A percentile compares a stretch with the other conserved stretches of the same genome.
Conservation (phyloP, 2,888 invertebrate species). For the Polyommatus icarus region DNA sequence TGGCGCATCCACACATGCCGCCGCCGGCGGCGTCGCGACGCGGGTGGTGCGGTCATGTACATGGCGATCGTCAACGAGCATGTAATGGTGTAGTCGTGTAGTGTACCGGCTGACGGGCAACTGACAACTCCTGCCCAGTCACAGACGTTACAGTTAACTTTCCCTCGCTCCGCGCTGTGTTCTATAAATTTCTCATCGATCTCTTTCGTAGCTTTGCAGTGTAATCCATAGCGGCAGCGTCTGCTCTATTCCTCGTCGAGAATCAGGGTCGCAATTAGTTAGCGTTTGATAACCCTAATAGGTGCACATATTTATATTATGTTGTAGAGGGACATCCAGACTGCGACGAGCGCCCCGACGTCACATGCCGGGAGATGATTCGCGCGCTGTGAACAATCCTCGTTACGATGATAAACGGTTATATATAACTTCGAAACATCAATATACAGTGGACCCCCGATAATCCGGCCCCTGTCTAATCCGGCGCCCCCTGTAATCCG, state of each 20-base stretch:
- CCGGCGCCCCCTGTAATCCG: too few species aligned
- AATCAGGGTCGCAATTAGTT: neutral
- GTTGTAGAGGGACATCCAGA: neutral
- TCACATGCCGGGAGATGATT: neutral
- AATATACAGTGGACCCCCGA: too few species aligned
- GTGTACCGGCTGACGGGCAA: neutral
- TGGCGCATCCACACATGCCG: too few species aligned
- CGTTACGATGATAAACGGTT: neutral
- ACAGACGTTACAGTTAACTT: neutral
- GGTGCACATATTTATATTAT: neutral
- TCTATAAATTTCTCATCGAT: neutral
- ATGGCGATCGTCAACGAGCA: neutral
- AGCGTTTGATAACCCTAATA: neutral
- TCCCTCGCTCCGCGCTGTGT: neutral
- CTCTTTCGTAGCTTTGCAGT: neutral
- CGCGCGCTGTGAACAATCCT: neutral
- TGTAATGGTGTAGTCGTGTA: neutral
- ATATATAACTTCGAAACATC: neutral
- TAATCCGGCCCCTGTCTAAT: too few species aligned
- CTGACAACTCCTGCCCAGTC: neutral
- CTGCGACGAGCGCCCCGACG: neutral
- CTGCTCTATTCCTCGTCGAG: neutral
- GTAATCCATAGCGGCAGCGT: neutral
- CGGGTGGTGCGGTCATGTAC: neutral
- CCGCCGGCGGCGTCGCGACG: neutral